Base-by-base conservation (phyloP, 2,797 vertebrate genomes). In the Macropus fuliginosus region DNA sequence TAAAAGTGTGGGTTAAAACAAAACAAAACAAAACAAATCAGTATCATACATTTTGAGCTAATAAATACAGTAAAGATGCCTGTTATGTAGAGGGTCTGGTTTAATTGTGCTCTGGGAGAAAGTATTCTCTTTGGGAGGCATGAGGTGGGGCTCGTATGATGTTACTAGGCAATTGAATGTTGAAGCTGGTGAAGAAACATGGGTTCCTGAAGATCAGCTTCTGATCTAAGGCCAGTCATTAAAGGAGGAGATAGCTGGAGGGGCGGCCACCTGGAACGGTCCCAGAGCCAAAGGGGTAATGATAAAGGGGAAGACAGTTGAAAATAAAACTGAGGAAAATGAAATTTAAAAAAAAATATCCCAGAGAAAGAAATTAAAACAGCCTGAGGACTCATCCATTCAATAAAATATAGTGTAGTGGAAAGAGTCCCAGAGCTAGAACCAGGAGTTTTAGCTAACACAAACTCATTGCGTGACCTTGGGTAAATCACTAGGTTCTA, bases 21-120 rank as follows among this genome's bases (percentile, higher is more conserved):
- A 52, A 52, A 52, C 50, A 96, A 96, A 87, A 34, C 27, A 57
- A 81, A 91, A 62, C 16, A 34, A 40, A 21, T 1, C 21, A 81
- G 27, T 24, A 50, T 92, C 54, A 62, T 93, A 81, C 2, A n/a
- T 52, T 92, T 94, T 57, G 55, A 97, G 90, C 52, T 91, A 93
- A 92, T 54, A 89, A 46, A 92, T 50, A 31, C n/a, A 54, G 46
- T 8, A 50, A 81, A 92, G 56, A 90, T 8, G 16, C 81, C n/a
- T 55, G 28, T 55, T 10, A 91, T 31, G 29, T 46, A 94, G 66
- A 97, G 90, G 40, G 52, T 59, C 92, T 87, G 55, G 50, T 52
- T 96, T 92, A 54, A 92, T 54, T 94, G 93, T 62, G 54, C 54
- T 95, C 93, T 56, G 91, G 91, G 55, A 93, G 66, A 89, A 96